These are phyloP conservation scores for Ormyrus nitidulus DNA, from an alignment of 2,888 invertebrate species.

Conservation along the genomic window DNA sequence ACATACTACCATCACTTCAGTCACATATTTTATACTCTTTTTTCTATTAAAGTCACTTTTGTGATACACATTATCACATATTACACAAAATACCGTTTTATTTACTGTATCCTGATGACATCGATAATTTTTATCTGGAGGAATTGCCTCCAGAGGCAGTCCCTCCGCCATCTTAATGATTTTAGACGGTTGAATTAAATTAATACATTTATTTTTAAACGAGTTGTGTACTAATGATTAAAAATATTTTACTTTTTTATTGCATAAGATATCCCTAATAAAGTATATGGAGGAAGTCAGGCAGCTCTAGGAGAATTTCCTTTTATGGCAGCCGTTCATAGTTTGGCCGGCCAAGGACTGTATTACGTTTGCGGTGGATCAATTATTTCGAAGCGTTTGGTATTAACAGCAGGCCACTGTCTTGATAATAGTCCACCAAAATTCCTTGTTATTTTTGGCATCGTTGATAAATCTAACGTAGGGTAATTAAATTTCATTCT, in stretches of 20 bases:
- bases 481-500: conserved; percentile 8
- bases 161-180: no score
- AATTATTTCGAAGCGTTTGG: conserved; percentile 62
- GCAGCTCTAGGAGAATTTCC: conserved; percentile 61
- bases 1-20: no score
- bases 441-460: conserved; percentile 62
- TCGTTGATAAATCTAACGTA: conserved; percentile 57
- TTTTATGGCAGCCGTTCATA: conserved; percentile 63
- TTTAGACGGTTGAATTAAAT: no score
- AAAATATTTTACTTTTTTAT: not conserved
- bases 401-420: conserved; percentile 65
- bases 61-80: no score
- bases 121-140: no score
- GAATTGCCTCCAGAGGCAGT: no score
- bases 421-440: conserved; percentile 26
- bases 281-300: conserved; percentile 58
- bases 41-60: no score
- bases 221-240: no score
- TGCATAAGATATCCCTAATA: not conserved
- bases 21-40: no score
- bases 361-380: conserved; percentile 61
- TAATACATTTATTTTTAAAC: no score
- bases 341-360: conserved; percentile 47
- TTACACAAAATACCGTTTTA: no score
- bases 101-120: no score